Conservation (phyloP, 2,113 vertebrate species). For the Eolophus roseicapilla region DNA sequence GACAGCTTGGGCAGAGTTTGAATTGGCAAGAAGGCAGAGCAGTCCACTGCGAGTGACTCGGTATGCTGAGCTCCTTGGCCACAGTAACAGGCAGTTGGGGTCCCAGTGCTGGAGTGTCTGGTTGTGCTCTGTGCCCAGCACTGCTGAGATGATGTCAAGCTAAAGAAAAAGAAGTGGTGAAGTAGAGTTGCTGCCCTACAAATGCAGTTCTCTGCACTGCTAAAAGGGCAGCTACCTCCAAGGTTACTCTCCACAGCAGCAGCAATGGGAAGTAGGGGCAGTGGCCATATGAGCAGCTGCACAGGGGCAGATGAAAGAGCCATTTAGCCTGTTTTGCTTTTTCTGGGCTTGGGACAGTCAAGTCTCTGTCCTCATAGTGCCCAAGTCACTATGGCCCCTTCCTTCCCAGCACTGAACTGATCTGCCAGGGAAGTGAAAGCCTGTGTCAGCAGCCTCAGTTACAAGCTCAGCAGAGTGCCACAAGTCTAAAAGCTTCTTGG, state of each 20-base stretch:
- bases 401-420: not conserved
- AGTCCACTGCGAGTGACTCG: not conserved
- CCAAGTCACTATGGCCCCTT: not conserved
- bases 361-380: slow-evolving; percentile 26
- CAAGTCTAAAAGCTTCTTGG: not conserved
- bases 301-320: slow-evolving; percentile 29
- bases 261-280: not conserved
- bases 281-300: slow-evolving; percentile 14
- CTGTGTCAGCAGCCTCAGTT: not conserved
- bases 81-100: not conserved
- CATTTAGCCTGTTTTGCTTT: slow-evolving; percentile 22
- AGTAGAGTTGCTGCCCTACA: not conserved
- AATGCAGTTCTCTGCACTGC: not conserved
- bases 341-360: slow-evolving; percentile 36
- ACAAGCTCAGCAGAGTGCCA: not conserved
- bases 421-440: not conserved
- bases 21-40: slow-evolving; percentile 4
- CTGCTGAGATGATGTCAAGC: not conserved
- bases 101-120: not conserved
- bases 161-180: not conserved
- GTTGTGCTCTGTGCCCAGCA: not conserved
- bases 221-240: not conserved
- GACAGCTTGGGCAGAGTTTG: not conserved
- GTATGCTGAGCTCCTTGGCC: not conserved
- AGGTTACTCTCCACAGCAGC: not conserved